Base-by-base conservation (phyloP, 2,113 vertebrate genomes). In the Actinemys pallida region DNA sequence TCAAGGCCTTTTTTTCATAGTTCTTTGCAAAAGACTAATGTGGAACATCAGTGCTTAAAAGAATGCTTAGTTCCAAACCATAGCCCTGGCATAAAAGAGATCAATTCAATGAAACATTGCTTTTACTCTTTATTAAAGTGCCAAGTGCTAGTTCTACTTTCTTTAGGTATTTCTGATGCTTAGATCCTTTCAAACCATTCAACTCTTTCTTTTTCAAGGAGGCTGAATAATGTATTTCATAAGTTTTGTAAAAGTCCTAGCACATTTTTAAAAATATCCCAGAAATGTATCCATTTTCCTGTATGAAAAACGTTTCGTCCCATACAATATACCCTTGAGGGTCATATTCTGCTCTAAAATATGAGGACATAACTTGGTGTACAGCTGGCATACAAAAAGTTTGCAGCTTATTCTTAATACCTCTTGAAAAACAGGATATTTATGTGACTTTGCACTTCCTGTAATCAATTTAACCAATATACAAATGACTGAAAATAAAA, bases 401-500 rank as follows among this genome's bases (percentile, higher is more conserved):
- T 85, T 85, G 83, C 53, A 83, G 81, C 94, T 92, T 88, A 94
- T 92, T 79, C 87, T 84, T 59, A 93, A 52, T 93, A 50, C 50
- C 86, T 90, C 86, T 96, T 96, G 94, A 94, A 96, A 96, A 91
- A 76, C 4, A 76, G 85, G 93, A 94, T 5, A 11, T 76, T 65
- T 57, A 90, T 95, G 88, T 29, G 94, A 84, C 27, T 96, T 89
- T 86, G 89, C 90, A 96, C 95, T 96, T 94, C 87, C 96, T 96
- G 92, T n/a, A 94, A 95, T 86, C 79, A 94, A 96, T 97, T 96
- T 93, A 94, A 90, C 87, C 42, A 29, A 27, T 25, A 47, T 8
- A 78, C 84, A 91, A 95, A 90, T 96, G 93, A 95, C 95, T 96
- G 95, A 93, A 76, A 95, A 47, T 93, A 94, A 83, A 86, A 93